A percentile compares a stretch with the other conserved stretches of the same genome.
Conservation (phyloP, 2,888 invertebrate species). For the Drosophila flavopinicola region DNA sequence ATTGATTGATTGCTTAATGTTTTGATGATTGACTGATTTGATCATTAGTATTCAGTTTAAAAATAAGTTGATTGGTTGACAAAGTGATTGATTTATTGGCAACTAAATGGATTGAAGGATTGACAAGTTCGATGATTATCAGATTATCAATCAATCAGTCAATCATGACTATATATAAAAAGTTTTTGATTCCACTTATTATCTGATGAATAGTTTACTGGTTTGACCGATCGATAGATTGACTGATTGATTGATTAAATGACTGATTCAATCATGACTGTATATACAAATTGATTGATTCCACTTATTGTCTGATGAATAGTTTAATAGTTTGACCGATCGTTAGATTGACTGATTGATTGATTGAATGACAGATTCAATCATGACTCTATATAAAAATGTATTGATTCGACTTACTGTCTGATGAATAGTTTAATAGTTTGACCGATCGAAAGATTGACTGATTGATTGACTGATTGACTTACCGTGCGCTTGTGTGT, state of each 20-base stretch:
- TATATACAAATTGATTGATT: neutral
- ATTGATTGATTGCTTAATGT: neutral
- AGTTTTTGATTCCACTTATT: too few species aligned
- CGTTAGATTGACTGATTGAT: neutral
- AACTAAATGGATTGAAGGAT: too few species aligned
- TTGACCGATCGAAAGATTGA: neutral
- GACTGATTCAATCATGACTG: neutral
- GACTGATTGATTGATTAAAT: neutral
- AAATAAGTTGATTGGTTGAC: neutral
- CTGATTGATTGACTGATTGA: constrained; percentile 8
- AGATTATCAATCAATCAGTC: too few species aligned
- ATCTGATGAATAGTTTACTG: too few species aligned
- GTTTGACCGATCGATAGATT: neutral
- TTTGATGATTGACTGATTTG: neutral
- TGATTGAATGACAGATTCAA: neutral
- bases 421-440: too few species aligned
- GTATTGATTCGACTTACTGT: too few species aligned
- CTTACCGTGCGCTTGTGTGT: constrained; percentile 89
- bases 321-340: neutral
- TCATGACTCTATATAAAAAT: too few species aligned
- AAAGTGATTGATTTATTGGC: neutral
- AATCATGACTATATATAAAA: too few species aligned
- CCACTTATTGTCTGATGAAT: too few species aligned
- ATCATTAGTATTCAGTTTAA: neutral
- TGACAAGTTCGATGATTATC: too few species aligned